Conservation (phyloP, 1,140 invertebrate species). For the Zeugodacus cucurbitae region DNA sequence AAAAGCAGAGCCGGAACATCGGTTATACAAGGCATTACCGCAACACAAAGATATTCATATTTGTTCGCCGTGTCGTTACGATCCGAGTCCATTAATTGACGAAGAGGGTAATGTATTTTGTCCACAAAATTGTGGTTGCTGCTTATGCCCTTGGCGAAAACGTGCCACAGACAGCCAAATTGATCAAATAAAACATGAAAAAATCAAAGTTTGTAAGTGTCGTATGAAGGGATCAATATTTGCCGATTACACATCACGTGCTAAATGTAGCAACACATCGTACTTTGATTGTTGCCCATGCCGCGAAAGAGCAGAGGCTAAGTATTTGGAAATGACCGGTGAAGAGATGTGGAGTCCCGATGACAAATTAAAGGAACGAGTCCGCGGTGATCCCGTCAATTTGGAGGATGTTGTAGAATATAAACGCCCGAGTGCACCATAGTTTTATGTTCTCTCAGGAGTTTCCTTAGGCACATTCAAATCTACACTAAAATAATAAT, state of each 20-base stretch:
- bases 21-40: slow-evolving; percentile 46
- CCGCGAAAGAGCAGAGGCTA: slow-evolving; percentile 59
- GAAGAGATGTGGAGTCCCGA: slow-evolving; percentile 54
- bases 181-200: slow-evolving; percentile 47
- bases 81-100: slow-evolving; percentile 60
- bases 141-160: slow-evolving; percentile 55
- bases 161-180: slow-evolving; percentile 41
- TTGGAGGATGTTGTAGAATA: slow-evolving; percentile 39
- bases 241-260: slow-evolving; percentile 48
- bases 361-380: background rate
- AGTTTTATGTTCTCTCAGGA: background rate
- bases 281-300: slow-evolving; percentile 62
- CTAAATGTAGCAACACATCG: slow-evolving; percentile 55
- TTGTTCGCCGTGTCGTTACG: slow-evolving; percentile 57
- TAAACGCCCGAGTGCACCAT: background rate
- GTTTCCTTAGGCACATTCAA: too few species aligned
- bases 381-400: background rate
- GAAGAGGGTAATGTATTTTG: slow-evolving; percentile 59
- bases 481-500: too few species aligned
- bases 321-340: slow-evolving; percentile 54
- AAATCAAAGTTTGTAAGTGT: slow-evolving; percentile 60
- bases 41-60: slow-evolving; percentile 58
- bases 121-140: slow-evolving; percentile 61
- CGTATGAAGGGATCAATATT: slow-evolving; percentile 55
- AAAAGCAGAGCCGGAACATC: background rate